Evolutionary conservation across 2,888 invertebrate genomes (phyloP).

Genomic region (Kryphioiulus occultus): DNA sequence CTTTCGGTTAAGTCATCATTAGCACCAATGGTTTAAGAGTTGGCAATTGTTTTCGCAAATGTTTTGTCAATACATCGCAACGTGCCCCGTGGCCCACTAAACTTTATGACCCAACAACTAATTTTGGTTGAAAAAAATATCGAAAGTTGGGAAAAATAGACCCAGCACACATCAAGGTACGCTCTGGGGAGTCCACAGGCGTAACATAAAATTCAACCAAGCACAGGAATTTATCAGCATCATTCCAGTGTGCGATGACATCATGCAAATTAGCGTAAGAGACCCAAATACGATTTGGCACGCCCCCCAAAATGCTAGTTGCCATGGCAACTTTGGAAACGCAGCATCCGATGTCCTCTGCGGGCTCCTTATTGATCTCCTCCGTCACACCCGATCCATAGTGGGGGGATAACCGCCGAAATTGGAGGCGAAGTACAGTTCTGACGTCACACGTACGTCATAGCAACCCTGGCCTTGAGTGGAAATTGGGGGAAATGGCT

Average conservation of each 20-base stretch:
- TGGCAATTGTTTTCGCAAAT: no score
- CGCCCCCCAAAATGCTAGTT: neutral
- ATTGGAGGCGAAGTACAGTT: neutral
- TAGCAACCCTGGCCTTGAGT: neutral
- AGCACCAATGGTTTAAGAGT: no score
- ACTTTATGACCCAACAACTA: no score
- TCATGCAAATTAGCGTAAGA: neutral
- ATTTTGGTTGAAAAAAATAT: no score
- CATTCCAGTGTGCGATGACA: neutral
- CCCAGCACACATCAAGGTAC: neutral
- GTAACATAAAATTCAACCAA: neutral
- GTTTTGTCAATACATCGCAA: no score
- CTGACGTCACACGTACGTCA: conserved; percentile 21
- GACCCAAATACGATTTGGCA: neutral
- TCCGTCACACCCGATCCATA: neutral
- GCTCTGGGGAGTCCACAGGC: neutral
- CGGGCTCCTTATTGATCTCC: neutral
- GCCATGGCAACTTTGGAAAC: neutral
- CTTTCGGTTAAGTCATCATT: no score
- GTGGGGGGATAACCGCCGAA: neutral
- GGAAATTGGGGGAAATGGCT: conserved; percentile 11
- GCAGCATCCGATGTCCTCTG: neutral
- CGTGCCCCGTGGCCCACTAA: no score
- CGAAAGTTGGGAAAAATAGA: neutral
- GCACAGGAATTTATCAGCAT: neutral